Evolutionary conservation across 2,797 vertebrate genomes (phyloP), one percentile per base, ranked within the genome.

Genomic region (Echeneis naucrates): DNA sequence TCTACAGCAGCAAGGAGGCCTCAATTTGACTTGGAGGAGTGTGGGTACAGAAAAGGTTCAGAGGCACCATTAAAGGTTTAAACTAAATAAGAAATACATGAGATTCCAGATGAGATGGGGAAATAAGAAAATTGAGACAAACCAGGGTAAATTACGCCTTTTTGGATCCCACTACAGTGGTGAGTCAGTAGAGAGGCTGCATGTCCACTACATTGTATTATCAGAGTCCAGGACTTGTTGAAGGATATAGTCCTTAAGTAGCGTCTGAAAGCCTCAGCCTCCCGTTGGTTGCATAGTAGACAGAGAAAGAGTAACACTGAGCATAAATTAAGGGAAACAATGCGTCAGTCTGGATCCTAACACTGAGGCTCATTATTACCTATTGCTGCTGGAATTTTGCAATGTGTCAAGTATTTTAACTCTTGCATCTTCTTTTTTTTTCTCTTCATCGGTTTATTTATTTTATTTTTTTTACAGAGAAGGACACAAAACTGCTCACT

Each of bases 191-290:
- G 44, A 68, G 60, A 66, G 24, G 47, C 60, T 52, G 24, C 82
- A 50, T 66, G 62, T 75, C 57, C 45, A 26, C 64, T 66, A 35
- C 55, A 37, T 58, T 44, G 78, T 68, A 72, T n/a, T 32, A 79
- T 80, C 61, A 75, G 65, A 71, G 61, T 54, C 26, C 37, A 48
- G 57, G 59, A 79, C 59, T 63, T 82, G 58, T 69, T 68, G 64
- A 74, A 82, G 72, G 67, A 60, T 53, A 5, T 6, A 65, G 73
- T 74, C 78, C 77, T 2, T 38, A 76, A 75, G 75, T 78, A 61
- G 67, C 3, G 0, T 83, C 75, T 86, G 62, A 85, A 86, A 85
- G 68, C 65, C 26, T 64, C 9, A 23, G 67, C 57, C 47, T 70
- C 42, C 38, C 77, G 61, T 61, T 58, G 74, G 35, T 21, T 78